These are phyloP conservation scores for Epizoanthus stellaris DNA, from an alignment of 92 coral and sea anemone species.

Conservation along the genomic window DNA sequence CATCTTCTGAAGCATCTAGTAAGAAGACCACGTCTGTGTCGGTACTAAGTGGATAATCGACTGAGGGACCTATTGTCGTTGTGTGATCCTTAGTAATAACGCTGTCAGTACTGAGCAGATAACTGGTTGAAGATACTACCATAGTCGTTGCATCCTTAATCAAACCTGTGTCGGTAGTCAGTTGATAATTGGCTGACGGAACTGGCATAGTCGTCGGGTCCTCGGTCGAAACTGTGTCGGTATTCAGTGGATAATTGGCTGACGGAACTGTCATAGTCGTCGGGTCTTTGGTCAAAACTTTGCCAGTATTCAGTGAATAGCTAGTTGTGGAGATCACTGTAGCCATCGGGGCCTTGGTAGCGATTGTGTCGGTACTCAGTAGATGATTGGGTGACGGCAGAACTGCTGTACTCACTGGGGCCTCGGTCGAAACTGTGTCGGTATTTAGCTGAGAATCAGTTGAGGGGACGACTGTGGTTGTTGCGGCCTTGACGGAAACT, in stretches of 20 bases:
- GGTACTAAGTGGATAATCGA: neutral
- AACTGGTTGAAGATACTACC: neutral
- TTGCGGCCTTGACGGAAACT: too few relatives aligned
- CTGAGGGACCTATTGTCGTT: neutral
- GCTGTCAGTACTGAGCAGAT: neutral
- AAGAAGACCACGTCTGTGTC: slow-evolving; percentile 16
- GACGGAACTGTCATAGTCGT: neutral
- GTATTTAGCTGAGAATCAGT: too few relatives aligned
- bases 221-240: neutral
- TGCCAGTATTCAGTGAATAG: neutral
- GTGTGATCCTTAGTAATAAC: neutral
- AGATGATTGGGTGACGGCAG: neutral
- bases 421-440: slow-evolving; percentile 1
- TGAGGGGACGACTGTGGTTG: too few relatives aligned
- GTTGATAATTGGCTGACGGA: neutral
- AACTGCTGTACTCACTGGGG: neutral
- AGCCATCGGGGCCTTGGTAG: neutral
- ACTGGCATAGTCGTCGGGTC: neutral
- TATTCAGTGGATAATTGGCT: neutral
- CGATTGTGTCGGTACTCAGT: neutral
- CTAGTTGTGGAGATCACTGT: neutral
- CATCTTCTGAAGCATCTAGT: slow-evolving; percentile 28
- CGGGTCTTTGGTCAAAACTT: neutral
- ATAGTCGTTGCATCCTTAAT: neutral
- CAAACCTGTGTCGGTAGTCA: neutral